Evolutionary conservation across 2,113 vertebrate genomes (phyloP), one percentile per base, ranked within the genome.

Genomic region (Benitochromis conjunctus): DNA sequence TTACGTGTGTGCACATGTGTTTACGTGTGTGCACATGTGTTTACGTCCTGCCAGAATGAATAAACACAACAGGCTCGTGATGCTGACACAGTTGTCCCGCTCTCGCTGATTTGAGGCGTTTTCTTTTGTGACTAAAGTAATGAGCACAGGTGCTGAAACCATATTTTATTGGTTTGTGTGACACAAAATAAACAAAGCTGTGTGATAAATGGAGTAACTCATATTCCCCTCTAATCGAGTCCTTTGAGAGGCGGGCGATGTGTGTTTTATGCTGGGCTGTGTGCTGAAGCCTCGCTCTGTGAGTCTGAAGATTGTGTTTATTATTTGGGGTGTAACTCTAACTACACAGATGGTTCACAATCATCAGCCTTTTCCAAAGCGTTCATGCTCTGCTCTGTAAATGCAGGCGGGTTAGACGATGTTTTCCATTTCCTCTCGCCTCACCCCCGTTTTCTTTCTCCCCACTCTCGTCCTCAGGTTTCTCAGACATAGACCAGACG

Each of bases 401-500:
- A 3, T 9, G 62, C 9, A 11, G 21, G 21, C 13, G 21, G 21
- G 7, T 62, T 9, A 34, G 9, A 24, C 2, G 36, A 3, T 3
- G 8, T 19, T 8, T 8, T 60, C 56, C 8, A 14, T 6, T 18
- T 46, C 16, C 16, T 46, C 79, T n/a, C 26, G 31, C 21, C 31
- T 19, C 12, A 21, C 10, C 38, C 6, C 56, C 26, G 1, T 18
- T 54, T 11, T 5, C 9, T 26, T 8, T 64, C 19, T 64, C 19
- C 19, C 34, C 34, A 4, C 26, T 31, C 31, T 31, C 56, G 19
- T 21, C 4, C 7, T 82, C 94, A 99, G 99, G 98, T 58, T 99
- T 99, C 96, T 99, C 98, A 0, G 98, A 99, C 1, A 98, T 99
- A 46, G 99, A 99, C 94, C 98, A 99, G 95, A 99, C 98, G 0